phyloP scores from a whole-genome alignment of 1,140 invertebrate genomes.

The Anadara kagoshimensis region DNA sequence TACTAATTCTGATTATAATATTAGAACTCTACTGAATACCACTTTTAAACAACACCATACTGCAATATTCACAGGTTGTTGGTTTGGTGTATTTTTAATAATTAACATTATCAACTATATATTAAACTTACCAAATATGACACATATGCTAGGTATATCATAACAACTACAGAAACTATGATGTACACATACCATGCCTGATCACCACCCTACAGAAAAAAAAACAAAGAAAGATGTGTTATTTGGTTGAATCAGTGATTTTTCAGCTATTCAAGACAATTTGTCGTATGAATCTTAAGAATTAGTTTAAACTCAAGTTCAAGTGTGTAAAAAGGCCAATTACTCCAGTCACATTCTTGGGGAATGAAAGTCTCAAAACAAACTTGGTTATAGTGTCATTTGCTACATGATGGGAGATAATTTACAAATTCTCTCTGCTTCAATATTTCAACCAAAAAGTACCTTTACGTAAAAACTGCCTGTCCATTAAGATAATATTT shows the following conservation, averaged over 20 bases:
- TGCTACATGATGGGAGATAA: not conserved
- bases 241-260: not conserved
- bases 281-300: not conserved
- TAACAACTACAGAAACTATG: constrained; percentile 33
- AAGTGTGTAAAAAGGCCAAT: not conserved
- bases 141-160: constrained; percentile 49
- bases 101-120: too few relatives aligned
- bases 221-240: not conserved
- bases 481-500: too few relatives aligned
- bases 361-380: not conserved
- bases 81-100: too few relatives aligned
- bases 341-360: not conserved
- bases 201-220: constrained; percentile 41
- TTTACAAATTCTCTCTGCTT: too few relatives aligned
- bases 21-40: too few relatives aligned
- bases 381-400: not conserved
- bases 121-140: constrained; percentile 55
- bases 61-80: too few relatives aligned
- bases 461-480: too few relatives aligned
- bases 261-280: too few relatives aligned
- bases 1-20: too few relatives aligned
- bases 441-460: too few relatives aligned
- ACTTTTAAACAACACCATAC: too few relatives aligned
- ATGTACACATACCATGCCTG: constrained; percentile 54
- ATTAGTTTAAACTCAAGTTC: not conserved